Conservation (phyloP, 2,797 vertebrate genomes). For the Muscicapa striata region DNA sequence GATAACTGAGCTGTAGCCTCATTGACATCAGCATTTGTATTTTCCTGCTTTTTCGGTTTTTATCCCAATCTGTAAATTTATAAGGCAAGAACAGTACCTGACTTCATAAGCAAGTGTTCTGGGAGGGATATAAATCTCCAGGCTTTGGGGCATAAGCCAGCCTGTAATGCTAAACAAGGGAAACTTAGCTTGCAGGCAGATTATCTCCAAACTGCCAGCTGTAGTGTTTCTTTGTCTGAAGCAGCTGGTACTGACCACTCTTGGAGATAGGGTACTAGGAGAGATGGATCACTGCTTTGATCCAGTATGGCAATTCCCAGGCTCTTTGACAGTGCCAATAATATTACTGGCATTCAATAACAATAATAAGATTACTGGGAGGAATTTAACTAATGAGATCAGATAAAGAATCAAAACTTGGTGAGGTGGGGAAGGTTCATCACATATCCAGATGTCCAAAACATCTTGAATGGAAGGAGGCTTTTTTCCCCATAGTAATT, state of each 20-base stretch:
- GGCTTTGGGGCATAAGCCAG: neutral
- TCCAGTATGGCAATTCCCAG: constrained; percentile 65
- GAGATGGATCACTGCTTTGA: constrained; percentile 63
- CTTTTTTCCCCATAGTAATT: neutral
- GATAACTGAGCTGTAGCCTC: neutral
- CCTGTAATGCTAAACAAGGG: neutral
- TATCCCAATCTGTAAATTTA: neutral
- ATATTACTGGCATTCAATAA: constrained; percentile 54
- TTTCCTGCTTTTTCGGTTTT: neutral
- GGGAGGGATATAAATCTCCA: neutral
- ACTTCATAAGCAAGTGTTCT: neutral
- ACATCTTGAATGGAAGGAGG: neutral
- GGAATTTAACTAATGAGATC: constrained; percentile 60
- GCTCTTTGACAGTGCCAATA: constrained; percentile 45
- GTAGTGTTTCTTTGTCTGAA: constrained; percentile 53
- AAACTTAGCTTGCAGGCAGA: constrained; percentile 50
- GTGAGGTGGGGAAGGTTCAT: neutral
- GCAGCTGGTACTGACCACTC: constrained; percentile 65
- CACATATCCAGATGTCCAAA: neutral
- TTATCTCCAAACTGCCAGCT: constrained; percentile 56
- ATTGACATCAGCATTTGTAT: neutral
- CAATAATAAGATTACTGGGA: constrained; percentile 55
- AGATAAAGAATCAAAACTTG: constrained; percentile 60
- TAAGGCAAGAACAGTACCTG: neutral
- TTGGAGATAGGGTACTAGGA: constrained; percentile 4